Base-by-base conservation (phyloP, 1,140 invertebrate species). In the Hydropsyche tenuis region DNA sequence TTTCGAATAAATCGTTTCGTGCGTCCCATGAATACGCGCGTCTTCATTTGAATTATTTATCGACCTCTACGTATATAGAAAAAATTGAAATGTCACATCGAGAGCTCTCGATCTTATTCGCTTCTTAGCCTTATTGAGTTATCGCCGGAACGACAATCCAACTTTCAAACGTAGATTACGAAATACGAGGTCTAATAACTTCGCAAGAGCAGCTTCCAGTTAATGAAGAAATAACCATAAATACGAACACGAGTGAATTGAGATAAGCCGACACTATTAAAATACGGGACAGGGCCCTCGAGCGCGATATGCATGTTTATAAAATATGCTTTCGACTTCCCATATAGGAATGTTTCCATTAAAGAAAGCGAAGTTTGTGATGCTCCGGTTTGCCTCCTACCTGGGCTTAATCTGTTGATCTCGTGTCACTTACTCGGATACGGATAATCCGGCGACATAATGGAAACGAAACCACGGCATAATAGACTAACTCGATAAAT, bases 201-300 rank as follows among this genome's bases (percentile, higher is more conserved):
- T 74, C 37, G 53, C 65, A 9, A 3, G 56, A 70, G 43, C 66
- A 64, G 73, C 73, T 74, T 69, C 65, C 68, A 63, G 73, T 70
- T 74, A 74, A 74, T 74, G 65, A 74, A 74, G 73, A 74, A 74
- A 74, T 74, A 74, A 69, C 73, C 60, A 74, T 74, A 69, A 74
- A 74, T 74, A 74, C 73, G 16, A 74, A 62, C 42, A 48, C 72
- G 30, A 51, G 64, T 73, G 65, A 73, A 73, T 69, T 74, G 56
- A 74, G 73, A 74, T 74, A 74, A 74, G 73, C 66, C 53, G 53
- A 16, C 14, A 22, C 51, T 70, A 74, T 74, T 74, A 64, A 70
- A 63, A 74, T 63, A 62, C 68, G 68, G 30, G 46, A 73, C 51
- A 45, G 20, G 60, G n/a, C 43, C 65, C 65, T 14, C 43, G 46